Evolutionary conservation across 2,888 invertebrate species (phyloP), one percentile per base, ranked within the genome.

Genomic region (Proisotoma minuta): DNA sequence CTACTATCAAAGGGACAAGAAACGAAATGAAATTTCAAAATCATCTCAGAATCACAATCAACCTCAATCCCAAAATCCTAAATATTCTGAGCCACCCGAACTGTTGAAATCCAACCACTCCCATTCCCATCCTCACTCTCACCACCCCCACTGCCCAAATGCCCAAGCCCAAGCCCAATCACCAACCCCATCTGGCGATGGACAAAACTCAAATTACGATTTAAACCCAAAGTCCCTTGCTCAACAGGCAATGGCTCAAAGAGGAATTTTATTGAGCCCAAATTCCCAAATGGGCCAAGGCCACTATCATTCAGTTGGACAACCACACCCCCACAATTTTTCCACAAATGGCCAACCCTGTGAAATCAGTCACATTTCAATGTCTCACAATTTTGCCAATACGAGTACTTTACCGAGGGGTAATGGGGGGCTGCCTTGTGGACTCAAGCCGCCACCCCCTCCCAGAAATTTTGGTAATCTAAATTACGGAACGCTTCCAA

Each of bases 1-100:
- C 8, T 91, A 89, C 78, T 90, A 90, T 77, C 90, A 91, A 77
- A 77, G 63, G 34, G 87, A 87, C 75, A 88, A 88, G 78, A 87
- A 87, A 53, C 81, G 87, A 70, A 82, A 88, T 75, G 89, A 90
- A 76, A 87, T 88, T 75, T 87, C 68, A 48, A 72, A 72, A 59
- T 65, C 68, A 10, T 58, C 62, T 34, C 63, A 58, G 53, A 63
- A 63, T 50, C 59, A 63, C 57, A 60, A 60, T 48, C 58, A 59
- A 34, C 28, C 51, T 29, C 59, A 62, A 51, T 63, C 58, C 34
- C 34, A 34, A 34, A 34, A 34, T 49, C 65, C 65, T 43, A 71
- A 69, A 57, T 71, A 70, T 54, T 69, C 67, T 0, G 73, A 73
- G 51, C 70, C 69, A 15, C 73, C 73, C 8, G 73, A 73, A 63